A percentile compares a stretch with the other conserved stretches of the same genome.
phyloP scores from a whole-genome alignment of 2,797 vertebrate genomes.

The Chrosomus eos region DNA sequence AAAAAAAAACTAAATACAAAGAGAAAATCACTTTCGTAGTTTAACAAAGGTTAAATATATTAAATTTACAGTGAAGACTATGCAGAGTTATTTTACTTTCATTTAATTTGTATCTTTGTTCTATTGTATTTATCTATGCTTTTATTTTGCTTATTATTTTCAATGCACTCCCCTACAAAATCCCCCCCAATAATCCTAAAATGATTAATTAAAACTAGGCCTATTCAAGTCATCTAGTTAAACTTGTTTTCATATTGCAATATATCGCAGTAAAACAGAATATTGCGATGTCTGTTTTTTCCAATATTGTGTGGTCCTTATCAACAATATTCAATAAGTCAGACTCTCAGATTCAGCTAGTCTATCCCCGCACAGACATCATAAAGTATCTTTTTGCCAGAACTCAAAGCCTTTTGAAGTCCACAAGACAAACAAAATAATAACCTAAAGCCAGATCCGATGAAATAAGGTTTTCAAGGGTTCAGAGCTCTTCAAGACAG shows the following conservation, averaged over 20 bases:
- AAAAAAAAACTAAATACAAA: no score
- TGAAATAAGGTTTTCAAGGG: background rate
- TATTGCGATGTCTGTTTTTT: no score
- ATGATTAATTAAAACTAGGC: no score
- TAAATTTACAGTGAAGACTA: background rate
- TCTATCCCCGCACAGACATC: background rate
- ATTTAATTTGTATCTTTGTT: background rate
- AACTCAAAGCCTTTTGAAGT: background rate
- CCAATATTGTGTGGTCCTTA: no score
- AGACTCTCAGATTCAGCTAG: no score
- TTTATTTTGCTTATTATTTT: background rate
- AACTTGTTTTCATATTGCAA: no score
- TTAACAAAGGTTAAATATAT: background rate
- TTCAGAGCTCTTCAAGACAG: background rate
- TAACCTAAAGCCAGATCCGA: background rate
- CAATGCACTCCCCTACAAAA: background rate
- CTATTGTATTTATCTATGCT: background rate
- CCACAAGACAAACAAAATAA: background rate
- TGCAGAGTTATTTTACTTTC: background rate
- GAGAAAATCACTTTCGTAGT: background rate
- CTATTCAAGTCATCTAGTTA: background rate
- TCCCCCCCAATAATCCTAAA: background rate
- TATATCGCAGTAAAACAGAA: no score
- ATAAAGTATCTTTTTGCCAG: background rate
- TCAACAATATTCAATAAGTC: no score